Base-by-base conservation (phyloP, 2,797 vertebrate genomes). In the Cryptoprocta ferox region DNA sequence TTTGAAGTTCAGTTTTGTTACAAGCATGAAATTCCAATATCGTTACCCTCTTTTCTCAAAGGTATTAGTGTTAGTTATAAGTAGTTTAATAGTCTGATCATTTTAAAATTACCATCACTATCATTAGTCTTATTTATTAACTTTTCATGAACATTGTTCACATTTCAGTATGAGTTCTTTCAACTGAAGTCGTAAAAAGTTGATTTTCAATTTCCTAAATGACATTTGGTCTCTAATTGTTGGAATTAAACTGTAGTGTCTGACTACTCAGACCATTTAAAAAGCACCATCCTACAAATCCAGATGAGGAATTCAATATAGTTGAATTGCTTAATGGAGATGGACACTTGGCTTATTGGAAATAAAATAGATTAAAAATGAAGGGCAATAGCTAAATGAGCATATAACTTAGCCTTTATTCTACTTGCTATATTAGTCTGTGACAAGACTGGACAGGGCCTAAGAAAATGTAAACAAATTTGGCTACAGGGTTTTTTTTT, bases 91-190 rank as follows among this genome's bases (percentile, higher is more conserved):
- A 88, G 68, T 42, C 30, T 97, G 91, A 97, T 97, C 50, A 83
- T 97, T 96, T 68, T 93, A 85, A 96, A 97, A 97, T 97, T 97
- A 82, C 80, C 21, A 10, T 80, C 61, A 86, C 50, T 70, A 86
- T 86, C 89, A 96, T 96, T 92, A 90, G 42, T 97, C 86, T 96
- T 97, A 93, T 97, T 97, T 97, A 97, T 97, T 97, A 97, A 97
- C 45, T 94, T 97, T 98, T 97, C 95, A 97, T 97, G 95, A 94
- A 96, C 84, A 97, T 97, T 98, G 96, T 97, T 97, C 95, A 96
- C 68, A 97, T 97, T 96, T 95, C 92, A 94, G 50, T 94, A 90
- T 92, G 76, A 95, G 50, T 96, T 96, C 87, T 80, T 97, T 97
- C 80, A 50, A 91, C 9, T 92, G 63, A 95, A 97, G 91, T 95